Evolutionary conservation across 2,113 vertebrate genomes (phyloP).

Genomic region (Motacilla alba): DNA sequence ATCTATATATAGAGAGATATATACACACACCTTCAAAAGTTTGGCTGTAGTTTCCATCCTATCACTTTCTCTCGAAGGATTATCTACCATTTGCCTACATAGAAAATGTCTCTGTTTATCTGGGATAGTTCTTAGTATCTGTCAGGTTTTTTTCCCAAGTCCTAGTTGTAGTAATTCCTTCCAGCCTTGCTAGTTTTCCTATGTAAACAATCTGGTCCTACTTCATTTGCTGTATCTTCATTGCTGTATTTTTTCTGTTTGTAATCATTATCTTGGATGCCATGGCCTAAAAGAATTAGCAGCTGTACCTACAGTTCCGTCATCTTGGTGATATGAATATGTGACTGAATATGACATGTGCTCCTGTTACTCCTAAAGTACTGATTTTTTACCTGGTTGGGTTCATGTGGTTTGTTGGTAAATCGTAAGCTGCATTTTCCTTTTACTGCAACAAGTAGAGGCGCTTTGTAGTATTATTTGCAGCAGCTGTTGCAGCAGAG

Average conservation of each 20-base stretch:
- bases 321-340: not conserved
- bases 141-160: not conserved
- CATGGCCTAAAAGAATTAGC: not conserved
- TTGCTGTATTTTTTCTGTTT: not conserved
- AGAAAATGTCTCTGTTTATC: not conserved
- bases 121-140: not conserved
- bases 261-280: not conserved
- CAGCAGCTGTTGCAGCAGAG: not conserved
- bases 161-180: not conserved
- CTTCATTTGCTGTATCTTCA: not conserved
- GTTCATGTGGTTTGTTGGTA: constrained; percentile 15
- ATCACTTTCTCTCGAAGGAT: not conserved
- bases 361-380: not conserved
- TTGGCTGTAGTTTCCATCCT: not conserved
- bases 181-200: not conserved
- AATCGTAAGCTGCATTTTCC: constrained; percentile 33
- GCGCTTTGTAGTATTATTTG: constrained; percentile 21
- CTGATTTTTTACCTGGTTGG: not conserved
- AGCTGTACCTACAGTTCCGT: not conserved
- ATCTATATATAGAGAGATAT: no score
- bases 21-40: not conserved
- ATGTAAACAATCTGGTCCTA: not conserved
- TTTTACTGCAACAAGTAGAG: constrained; percentile 1
- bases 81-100: not conserved
- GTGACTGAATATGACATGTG: not conserved